These are phyloP conservation scores for Zaprionus lachaisei DNA, from an alignment of 1,140 invertebrate species.

Conservation along the genomic window DNA sequence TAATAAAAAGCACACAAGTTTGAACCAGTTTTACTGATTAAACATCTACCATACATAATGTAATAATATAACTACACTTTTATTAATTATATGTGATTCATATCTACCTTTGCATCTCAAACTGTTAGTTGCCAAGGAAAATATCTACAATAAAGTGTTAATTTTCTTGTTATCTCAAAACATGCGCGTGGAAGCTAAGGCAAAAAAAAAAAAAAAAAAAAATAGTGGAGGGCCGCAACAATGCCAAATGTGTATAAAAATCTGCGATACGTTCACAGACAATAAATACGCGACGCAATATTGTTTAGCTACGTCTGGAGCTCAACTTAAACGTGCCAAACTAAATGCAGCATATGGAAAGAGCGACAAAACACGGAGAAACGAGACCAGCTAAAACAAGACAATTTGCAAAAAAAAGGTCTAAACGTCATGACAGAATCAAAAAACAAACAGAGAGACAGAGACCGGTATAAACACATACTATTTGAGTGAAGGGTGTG, in stretches of 20 bases:
- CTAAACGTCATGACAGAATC: conserved; percentile 13
- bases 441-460: conserved; percentile 5
- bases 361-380: too few species aligned
- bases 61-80: neutral
- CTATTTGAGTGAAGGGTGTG: neutral
- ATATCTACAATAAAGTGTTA: conserved; percentile 50
- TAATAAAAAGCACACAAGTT: too few species aligned
- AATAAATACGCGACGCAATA: conserved; percentile 60
- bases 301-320: conserved; percentile 50
- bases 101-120: conserved; percentile 25
- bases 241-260: conserved; percentile 23
- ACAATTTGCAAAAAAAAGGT: conserved; percentile 3
- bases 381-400: too few species aligned
- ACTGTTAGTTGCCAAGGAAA: conserved; percentile 23
- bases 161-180: conserved; percentile 68
- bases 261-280: conserved; percentile 22
- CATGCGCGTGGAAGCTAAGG: conserved; percentile 48
- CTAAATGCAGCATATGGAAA: neutral
- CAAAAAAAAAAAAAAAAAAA: conserved; percentile 35
- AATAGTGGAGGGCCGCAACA: neutral
- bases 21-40: too few species aligned
- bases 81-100: neutral
- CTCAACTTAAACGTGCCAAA: conserved; percentile 42
- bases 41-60: too few species aligned
- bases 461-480: neutral